Evolutionary conservation across 2,888 invertebrate genomes (phyloP).

Genomic region (Lacanobia oleracea): DNA sequence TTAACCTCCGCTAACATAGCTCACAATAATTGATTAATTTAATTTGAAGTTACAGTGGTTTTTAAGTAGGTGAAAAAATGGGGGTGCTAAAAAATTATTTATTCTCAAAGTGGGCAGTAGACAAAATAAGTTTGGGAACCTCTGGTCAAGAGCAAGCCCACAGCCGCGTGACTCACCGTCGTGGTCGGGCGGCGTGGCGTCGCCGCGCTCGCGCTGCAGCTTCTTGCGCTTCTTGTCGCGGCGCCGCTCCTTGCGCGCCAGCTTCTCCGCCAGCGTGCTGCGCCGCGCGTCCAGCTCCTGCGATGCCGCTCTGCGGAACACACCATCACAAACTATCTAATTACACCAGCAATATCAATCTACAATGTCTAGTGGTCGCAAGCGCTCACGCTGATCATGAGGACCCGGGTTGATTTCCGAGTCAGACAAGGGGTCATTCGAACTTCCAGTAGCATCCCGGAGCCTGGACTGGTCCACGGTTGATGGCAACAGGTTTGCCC

Average conservation of each 20-base stretch:
- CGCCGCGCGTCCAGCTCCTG: slow-evolving; percentile 93
- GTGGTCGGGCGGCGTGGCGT: slow-evolving; percentile 46
- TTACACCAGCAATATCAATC: neutral
- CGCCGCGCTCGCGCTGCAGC: slow-evolving; percentile 83
- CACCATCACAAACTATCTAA: neutral
- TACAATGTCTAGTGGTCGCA: neutral
- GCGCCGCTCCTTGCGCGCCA: slow-evolving; percentile 93
- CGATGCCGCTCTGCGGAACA: slow-evolving; percentile 82
- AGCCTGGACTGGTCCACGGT: neutral
- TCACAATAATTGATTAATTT: too few species aligned
- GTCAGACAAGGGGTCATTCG: neutral
- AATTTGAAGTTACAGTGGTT: too few species aligned
- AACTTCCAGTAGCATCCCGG: neutral
- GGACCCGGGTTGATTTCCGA: neutral
- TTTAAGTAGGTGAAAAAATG: too few species aligned
- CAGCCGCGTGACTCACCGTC: slow-evolving; percentile 36
- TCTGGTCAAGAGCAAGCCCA: too few species aligned
- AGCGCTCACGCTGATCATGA: neutral
- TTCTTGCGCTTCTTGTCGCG: slow-evolving; percentile 93
- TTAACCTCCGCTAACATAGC: too few species aligned
- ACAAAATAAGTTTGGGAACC: too few species aligned
- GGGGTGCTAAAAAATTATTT: too few species aligned
- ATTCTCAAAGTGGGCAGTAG: too few species aligned
- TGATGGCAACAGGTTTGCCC: neutral
- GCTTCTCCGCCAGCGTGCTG: slow-evolving; percentile 93